Conservation (phyloP, 1,140 invertebrate species). For the Bicyclus anynana region DNA sequence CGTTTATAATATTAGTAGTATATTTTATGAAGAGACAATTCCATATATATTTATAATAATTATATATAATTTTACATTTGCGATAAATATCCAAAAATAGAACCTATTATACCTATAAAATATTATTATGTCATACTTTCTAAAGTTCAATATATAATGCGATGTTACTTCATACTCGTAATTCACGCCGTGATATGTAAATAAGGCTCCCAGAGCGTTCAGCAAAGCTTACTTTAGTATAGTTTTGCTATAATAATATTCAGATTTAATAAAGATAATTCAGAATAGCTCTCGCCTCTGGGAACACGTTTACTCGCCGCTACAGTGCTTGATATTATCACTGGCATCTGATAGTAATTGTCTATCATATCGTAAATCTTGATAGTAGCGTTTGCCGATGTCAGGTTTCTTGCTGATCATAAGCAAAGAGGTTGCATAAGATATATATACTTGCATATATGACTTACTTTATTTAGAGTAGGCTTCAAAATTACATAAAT, state of each 20-base stretch:
- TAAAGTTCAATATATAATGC: constrained; percentile 10
- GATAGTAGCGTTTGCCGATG: background rate
- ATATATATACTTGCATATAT: too few species aligned
- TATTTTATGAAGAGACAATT: too few species aligned
- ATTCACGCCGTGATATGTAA: constrained; percentile 18
- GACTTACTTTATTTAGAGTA: too few species aligned
- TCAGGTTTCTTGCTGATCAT: background rate
- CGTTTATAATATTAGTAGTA: too few species aligned
- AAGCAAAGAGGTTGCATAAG: background rate
- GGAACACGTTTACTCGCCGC: background rate
- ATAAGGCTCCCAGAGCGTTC: constrained; percentile 8
- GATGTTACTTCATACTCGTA: constrained; percentile 10
- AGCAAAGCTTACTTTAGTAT: background rate
- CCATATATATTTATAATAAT: too few species aligned
- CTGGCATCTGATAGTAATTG: background rate
- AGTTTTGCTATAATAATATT: background rate
- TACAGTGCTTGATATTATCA: background rate
- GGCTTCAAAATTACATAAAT: too few species aligned
- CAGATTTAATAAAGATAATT: background rate
- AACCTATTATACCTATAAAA: too few species aligned
- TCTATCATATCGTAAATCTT: background rate
- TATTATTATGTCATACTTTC: too few species aligned
- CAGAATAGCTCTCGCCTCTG: background rate
- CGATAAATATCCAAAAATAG: too few species aligned
- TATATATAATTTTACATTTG: too few species aligned